Base-by-base conservation (phyloP, 1,140 invertebrate species). In the Musca domestica region DNA sequence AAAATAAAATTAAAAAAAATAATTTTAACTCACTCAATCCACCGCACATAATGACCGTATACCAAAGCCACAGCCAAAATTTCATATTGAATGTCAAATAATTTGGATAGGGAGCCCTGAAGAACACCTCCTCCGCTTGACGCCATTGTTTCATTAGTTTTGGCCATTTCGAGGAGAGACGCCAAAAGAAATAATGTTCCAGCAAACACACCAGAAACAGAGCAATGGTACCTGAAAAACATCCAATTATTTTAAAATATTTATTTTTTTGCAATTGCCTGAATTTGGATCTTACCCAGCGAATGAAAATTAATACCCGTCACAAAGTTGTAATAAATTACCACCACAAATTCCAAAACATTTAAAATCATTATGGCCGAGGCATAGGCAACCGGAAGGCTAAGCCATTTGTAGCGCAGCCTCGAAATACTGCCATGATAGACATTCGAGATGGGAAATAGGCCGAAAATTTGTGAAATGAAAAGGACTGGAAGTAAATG, bases 181-280 rank as follows among this genome's bases (percentile, higher is more conserved):
- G 52, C 75, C 76, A 80, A 63, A 80, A 80, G 69, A 72, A 76
- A 12, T 80, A 12, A 51, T 79, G 77, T 67, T 79, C 77, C 70
- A 79, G n/a, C n/a, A 79, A 46, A 10, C 77, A 79, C 7, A 79
- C 75, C n/a, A 76, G 65, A 54, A 76, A 79, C n/a, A 79, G 58
- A 0, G 77, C 71, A 41, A 79, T 27, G 0, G 74, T 69, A 63
- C 77, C 67, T 68, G 58, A 7, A 30, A 30, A 30, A 65, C n/a
- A n/a, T n/a, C n/a, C n/a, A n/a, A n/a, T n/a, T n/a, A n/a, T n/a
- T n/a, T n/a, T n/a, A n/a, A n/a, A 4, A 20, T 23, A 47, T 5
- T 12, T n/a, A n/a, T n/a, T n/a, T n/a, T n/a, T n/a, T n/a, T n/a
- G n/a, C n/a, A n/a, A n/a, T n/a, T 12, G 22, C 27, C 15, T 6